These are phyloP conservation scores for Erynnis tages DNA, from an alignment of 2,888 invertebrate species.

Conservation along the genomic window DNA sequence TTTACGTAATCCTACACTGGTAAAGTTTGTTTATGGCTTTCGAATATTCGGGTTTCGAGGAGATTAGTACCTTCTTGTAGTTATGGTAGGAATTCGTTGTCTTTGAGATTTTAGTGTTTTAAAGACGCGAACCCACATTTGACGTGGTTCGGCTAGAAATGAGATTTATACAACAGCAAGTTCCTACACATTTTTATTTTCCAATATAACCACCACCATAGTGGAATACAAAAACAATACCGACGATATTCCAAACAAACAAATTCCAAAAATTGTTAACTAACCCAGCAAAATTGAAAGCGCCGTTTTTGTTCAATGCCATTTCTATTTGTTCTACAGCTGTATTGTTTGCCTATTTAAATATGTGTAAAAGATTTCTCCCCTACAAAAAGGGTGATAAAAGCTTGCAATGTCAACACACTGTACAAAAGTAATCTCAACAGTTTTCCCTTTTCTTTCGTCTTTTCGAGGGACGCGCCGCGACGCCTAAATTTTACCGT, in stretches of 20 bases:
- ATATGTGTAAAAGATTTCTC: constrained; percentile 76
- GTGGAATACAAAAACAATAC: background rate
- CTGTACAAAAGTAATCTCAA: constrained; percentile 73
- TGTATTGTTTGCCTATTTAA: constrained; percentile 76
- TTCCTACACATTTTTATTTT: too few relatives aligned
- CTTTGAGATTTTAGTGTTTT: too few relatives aligned
- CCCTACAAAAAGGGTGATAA: constrained; percentile 74
- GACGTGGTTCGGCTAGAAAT: too few relatives aligned
- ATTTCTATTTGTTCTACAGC: constrained; percentile 57
- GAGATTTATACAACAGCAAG: too few relatives aligned
- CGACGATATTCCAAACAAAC: background rate
- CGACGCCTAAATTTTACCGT: constrained; percentile 29
- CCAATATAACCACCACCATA: too few relatives aligned
- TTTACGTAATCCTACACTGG: constrained; percentile 5
- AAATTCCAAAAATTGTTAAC: constrained; percentile 12
- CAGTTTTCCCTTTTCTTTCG: constrained; percentile 51
- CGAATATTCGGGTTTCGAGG: background rate
- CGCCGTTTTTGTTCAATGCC: constrained; percentile 42
- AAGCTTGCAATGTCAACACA: constrained; percentile 76
- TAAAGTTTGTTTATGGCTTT: background rate
- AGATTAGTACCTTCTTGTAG: too few relatives aligned
- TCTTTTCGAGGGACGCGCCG: constrained; percentile 26
- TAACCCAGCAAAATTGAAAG: constrained; percentile 12
- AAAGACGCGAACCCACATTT: too few relatives aligned
- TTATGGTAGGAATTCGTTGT: too few relatives aligned